These are phyloP conservation scores for Fissipunctia ypsillon DNA, from an alignment of 2,888 invertebrate species.

Conservation along the genomic window DNA sequence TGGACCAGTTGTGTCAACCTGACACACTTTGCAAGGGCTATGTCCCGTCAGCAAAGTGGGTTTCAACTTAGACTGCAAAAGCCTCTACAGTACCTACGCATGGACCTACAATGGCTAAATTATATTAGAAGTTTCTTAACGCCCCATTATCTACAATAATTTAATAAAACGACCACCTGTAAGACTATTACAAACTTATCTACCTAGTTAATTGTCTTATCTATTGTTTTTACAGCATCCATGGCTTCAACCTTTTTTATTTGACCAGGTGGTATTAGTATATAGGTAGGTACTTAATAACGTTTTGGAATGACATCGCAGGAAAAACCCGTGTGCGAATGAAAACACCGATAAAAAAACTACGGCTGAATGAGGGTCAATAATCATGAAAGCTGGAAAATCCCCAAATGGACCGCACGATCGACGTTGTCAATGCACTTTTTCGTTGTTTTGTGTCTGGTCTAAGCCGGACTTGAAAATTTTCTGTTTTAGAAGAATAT, in stretches of 20 bases:
- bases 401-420: conserved; percentile 21
- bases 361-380: conserved; percentile 17
- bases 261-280: conserved; percentile 19
- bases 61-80: no score
- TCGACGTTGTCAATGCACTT: conserved; percentile 11
- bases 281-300: not conserved
- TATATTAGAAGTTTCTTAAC: not conserved
- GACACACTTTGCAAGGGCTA: no score
- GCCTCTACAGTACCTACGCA: no score
- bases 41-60: no score
- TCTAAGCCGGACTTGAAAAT: not conserved
- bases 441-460: conserved; percentile 16
- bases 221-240: not conserved
- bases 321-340: conserved; percentile 45
- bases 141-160: not conserved
- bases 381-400: conserved; percentile 50
- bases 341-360: conserved; percentile 51
- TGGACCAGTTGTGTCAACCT: no score
- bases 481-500: not conserved
- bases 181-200: not conserved
- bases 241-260: not conserved
- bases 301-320: conserved; percentile 15
- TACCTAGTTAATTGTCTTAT: not conserved
- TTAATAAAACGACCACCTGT: no score
- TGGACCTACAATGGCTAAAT: not conserved